Base-by-base conservation (phyloP, 92 coral and sea anemone species). In the Anthopleura xanthogrammica region DNA sequence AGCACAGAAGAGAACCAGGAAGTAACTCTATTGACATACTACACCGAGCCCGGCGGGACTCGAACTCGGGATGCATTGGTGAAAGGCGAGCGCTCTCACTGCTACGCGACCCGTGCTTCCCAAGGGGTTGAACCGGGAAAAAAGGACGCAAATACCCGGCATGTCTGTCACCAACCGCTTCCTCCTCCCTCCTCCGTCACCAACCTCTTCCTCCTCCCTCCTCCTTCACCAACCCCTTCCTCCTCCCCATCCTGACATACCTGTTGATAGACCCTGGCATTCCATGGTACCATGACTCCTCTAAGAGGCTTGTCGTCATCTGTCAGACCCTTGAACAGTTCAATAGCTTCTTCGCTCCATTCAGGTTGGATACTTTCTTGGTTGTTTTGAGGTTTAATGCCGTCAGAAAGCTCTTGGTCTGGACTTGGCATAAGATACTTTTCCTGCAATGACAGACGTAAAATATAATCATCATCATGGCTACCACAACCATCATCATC, bases 211-310 rank as follows among this genome's bases (percentile, higher is more conserved):
- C 50, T 9, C 50, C 50, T 46, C 50, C 50, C 50, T n/a, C n/a
- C n/a, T n/a, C n/a, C n/a, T n/a, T 29, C 36, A 29, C 36, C 36
- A 29, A 2, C 9, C 50, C 50, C 9, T 9, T 46, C 50, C 50
- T 9, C 50, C 50, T 46, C 50, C 50, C 50, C 16, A 1, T 14
- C 58, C 17, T 54, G 16, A 13, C 42, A 46, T 22, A 90, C 90
- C 90, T 89, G 93, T 4, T 91, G 91, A 48, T 87, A 85, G 4
- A 86, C 75, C 82, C 82, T 60, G 11, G 93, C 82, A 76, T 96
- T 89, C 95, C 97, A 92, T 10, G 95, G 94, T n/a, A 89, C 90
- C 87, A 90, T 90, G 42, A 87, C 88, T 12, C 95, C 99, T 16
- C 91, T 92, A 57, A 96, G 89, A 20, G 87, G 90, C 75, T 90